These are phyloP conservation scores for Fratercula arctica DNA, from an alignment of 2,797 vertebrate species.

Conservation along the genomic window DNA sequence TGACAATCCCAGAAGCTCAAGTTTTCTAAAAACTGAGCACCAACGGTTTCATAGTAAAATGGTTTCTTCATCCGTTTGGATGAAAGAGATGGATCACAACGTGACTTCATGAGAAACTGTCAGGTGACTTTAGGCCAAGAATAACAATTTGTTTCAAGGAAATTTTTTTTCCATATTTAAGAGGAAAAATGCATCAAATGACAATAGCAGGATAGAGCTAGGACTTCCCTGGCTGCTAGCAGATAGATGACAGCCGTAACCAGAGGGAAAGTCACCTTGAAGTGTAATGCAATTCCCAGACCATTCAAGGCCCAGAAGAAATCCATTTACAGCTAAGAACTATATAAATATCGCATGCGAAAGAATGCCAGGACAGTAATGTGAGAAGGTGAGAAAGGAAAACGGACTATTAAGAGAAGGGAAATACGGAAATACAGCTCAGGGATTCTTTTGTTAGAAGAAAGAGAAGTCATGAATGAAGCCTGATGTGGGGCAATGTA, in stretches of 20 bases:
- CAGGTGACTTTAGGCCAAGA: background rate
- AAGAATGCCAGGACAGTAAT: background rate
- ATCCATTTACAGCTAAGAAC: slow-evolving; percentile 35
- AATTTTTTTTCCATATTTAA: background rate
- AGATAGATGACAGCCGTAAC: background rate
- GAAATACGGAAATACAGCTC: background rate
- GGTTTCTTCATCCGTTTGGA: background rate
- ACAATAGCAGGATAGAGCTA: background rate
- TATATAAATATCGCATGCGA: slow-evolving; percentile 9
- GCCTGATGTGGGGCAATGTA: background rate
- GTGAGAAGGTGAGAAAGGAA: slow-evolving; percentile 2
- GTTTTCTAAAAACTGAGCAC: background rate
- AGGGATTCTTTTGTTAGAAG: background rate
- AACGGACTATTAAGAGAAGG: background rate
- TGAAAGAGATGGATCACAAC: background rate
- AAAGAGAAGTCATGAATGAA: background rate
- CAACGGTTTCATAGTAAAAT: background rate
- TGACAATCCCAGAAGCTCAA: background rate
- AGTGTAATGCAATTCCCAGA: slow-evolving; percentile 43
- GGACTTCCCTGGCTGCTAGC: background rate
- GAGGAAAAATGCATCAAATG: background rate
- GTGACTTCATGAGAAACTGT: background rate
- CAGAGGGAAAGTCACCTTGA: slow-evolving; percentile 41
- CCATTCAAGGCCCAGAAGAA: slow-evolving; percentile 12
- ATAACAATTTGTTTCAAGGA: background rate